Base-by-base conservation (phyloP, 2,888 invertebrate species). In the Cosmorhoe ocellata region DNA sequence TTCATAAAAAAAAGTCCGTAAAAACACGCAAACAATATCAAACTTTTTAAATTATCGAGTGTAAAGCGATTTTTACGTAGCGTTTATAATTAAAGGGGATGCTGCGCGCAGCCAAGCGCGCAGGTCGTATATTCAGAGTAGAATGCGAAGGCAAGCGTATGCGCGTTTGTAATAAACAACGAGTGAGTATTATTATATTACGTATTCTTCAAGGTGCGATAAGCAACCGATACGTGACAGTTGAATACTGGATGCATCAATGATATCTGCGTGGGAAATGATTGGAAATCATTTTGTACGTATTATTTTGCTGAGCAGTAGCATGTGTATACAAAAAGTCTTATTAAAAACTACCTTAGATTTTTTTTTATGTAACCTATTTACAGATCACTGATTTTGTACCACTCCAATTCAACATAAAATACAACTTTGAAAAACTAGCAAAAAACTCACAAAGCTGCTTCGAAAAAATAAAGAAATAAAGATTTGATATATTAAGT, bases 151-250 rank as follows among this genome's bases (percentile, higher is more conserved):
- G 30, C 31, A 13, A 12, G 45, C 39, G 49, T 31, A 8, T 9
- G 41, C 41, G 45, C 54, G 18, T 9, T 42, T 7, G 40, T 60
- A 58, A 41, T 57, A 63, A 60, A 51, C 60, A 56, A 57, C 44
- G 49, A 40, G 27, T 10, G 7, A 10, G 28, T 43, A 10, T 13
- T 14, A 10, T 22, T 14, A 42, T 33, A 41, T 13, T 42, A 41
- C 28, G 30, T 7, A 11, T 26, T 40, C 40, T 38, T 43, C 56
- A 56, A 47, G 49, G 37, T 28, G 11, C 34, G 26, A 44, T 44
- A 49, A 40, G 18, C 40, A 24, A 10, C 9, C 18, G 5, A 34
- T 59, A 62, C 59, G 60, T 59, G 59, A 53, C 45, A 37, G 30
- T 36, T 56, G 41, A 51, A 53, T 51, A 31, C 41, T 50, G 14